A percentile compares a stretch with the other conserved stretches of the same genome.
phyloP scores from a whole-genome alignment of 2,113 vertebrate species.

The Mormyrus lacerda region DNA sequence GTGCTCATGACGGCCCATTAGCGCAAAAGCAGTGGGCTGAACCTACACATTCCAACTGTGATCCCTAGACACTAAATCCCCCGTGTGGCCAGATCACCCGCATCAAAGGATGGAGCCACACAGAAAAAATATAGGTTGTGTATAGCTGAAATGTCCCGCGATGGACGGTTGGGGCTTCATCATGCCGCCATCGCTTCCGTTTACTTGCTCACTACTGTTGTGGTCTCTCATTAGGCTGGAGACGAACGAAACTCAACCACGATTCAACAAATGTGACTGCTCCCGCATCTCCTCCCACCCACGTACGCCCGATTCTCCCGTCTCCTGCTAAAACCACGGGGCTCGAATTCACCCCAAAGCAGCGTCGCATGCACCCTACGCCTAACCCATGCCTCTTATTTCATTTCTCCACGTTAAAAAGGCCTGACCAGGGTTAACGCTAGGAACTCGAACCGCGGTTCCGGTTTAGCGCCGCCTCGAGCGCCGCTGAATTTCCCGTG shows the following conservation, averaged over 20 bases:
- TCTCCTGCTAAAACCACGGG: neutral
- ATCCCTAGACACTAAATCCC: neutral
- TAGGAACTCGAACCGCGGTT: neutral
- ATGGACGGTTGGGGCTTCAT: neutral
- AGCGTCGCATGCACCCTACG: neutral
- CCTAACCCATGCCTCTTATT: neutral
- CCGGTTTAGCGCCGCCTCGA: too few relatives aligned
- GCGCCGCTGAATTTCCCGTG: slow-evolving; percentile 45
- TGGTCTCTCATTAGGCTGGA: neutral
- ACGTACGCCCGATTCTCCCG: neutral
- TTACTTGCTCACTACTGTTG: neutral
- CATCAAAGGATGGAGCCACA: neutral
- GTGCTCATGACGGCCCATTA: neutral
- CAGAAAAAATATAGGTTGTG: neutral
- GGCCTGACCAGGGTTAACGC: too few relatives aligned
- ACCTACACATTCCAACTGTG: neutral
- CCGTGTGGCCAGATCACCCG: neutral
- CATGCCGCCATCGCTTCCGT: neutral
- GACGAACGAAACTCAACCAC: neutral
- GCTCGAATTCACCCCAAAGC: neutral
- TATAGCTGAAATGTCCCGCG: neutral
- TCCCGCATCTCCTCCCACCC: neutral
- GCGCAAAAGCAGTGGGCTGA: neutral
- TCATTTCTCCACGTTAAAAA: neutral
- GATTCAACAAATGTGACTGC: neutral